A percentile compares a stretch with the other conserved stretches of the same genome.
Conservation (phyloP, 2,888 invertebrate genomes). For the Ditula angustiorana region DNA sequence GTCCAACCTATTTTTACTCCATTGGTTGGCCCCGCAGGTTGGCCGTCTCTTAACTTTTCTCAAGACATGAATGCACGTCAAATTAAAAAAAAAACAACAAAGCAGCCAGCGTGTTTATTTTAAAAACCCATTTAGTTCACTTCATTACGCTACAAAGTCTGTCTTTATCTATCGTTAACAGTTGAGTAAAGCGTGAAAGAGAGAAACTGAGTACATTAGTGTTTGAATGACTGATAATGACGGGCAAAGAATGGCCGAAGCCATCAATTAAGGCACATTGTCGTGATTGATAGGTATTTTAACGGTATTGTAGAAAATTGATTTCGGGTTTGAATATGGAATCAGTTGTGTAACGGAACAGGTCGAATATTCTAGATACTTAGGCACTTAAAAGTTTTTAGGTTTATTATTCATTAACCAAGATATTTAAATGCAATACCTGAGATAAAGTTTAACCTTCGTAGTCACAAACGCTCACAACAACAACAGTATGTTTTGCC, state of each 20-base stretch:
- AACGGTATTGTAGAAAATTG: slow-evolving; percentile 13
- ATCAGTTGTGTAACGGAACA: not conserved
- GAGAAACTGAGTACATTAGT: slow-evolving; percentile 5
- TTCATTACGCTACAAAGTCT: not conserved
- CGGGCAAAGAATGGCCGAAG: slow-evolving; percentile 2
- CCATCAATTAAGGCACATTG: slow-evolving; percentile 12
- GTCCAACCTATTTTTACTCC: not conserved
- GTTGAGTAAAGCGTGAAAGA: not conserved
- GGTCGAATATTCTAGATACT: not conserved
- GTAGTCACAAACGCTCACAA: too few relatives aligned
- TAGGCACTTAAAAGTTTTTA: too few relatives aligned
- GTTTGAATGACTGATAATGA: slow-evolving; percentile 14
- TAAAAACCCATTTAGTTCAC: slow-evolving; percentile 17
- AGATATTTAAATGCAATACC: too few relatives aligned
- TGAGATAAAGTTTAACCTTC: too few relatives aligned
- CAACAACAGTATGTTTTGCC: too few relatives aligned
- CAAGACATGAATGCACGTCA: slow-evolving; percentile 6
- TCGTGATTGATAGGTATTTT: slow-evolving; percentile 18
- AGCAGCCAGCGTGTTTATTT: slow-evolving; percentile 3
- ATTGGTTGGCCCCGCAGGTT: not conserved
- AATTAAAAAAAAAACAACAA: slow-evolving; percentile 15
- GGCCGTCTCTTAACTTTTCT: not conserved
- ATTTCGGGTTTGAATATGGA: not conserved
- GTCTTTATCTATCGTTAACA: not conserved
- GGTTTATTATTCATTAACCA: too few relatives aligned